These are phyloP conservation scores for Sanderia malayensis DNA, from an alignment of 30 jellyfish, hydroid and myxozoan species.

Conservation along the genomic window DNA sequence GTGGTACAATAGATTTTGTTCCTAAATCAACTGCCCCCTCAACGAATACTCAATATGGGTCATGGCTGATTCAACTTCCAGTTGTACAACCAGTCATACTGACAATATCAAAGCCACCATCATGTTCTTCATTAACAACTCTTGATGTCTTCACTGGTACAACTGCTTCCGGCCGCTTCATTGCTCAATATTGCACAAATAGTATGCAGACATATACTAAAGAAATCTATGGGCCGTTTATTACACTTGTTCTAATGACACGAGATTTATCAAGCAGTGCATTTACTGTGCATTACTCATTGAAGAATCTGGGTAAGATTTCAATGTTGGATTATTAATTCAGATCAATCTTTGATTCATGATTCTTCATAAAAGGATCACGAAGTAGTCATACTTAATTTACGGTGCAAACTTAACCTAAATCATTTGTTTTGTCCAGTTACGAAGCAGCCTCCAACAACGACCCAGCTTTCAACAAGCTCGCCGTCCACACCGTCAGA, in stretches of 20 bases:
- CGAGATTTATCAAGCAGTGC: conserved; percentile 26
- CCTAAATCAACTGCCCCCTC: conserved; percentile 11
- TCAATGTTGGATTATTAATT: too few species aligned
- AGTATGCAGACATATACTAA: not conserved
- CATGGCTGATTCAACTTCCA: conserved; percentile 62
- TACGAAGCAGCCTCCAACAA: too few species aligned
- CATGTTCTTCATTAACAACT: conserved; percentile 25
- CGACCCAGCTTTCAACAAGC: too few species aligned
- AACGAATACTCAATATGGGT: not conserved
- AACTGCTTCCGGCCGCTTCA: conserved; percentile 24
- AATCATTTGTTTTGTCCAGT: too few species aligned
- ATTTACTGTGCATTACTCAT: conserved; percentile 28
- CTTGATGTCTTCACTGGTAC: conserved; percentile 39
- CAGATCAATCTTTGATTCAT: too few species aligned
- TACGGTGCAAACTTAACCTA: too few species aligned
- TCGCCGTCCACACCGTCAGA: too few species aligned
- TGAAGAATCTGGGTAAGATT: conserved; percentile 30
- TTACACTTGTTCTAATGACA: conserved; percentile 40
- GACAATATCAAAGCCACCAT: conserved; percentile 45
- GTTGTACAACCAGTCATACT: conserved; percentile 14
- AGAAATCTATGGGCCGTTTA: conserved; percentile 37
- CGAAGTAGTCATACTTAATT: too few species aligned
- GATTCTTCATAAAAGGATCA: too few species aligned
- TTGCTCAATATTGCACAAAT: conserved; percentile 5
- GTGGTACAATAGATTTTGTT: conserved; percentile 33